A percentile compares a stretch with the other conserved stretches of the same genome.
Conservation (phyloP, 2,888 invertebrate species). For the Xestia xanthographa region DNA sequence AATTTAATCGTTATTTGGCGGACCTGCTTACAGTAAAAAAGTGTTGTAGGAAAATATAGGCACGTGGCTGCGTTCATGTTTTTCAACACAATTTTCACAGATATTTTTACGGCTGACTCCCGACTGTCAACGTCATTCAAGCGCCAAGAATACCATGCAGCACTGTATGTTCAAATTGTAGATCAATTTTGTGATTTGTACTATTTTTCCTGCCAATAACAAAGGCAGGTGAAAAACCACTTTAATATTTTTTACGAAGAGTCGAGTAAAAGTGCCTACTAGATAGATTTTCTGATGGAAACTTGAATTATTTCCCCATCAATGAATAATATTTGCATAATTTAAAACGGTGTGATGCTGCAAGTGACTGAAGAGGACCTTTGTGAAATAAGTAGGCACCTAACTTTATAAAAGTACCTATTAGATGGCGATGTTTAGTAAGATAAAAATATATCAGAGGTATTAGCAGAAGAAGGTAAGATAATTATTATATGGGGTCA, state of each 20-base stretch:
- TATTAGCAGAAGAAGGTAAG: neutral
- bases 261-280: slow-evolving; percentile 31
- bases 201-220: slow-evolving; percentile 2
- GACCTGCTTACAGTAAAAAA: neutral
- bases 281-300: slow-evolving; percentile 30
- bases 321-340: slow-evolving; percentile 61
- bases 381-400: neutral
- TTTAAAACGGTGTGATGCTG: slow-evolving; percentile 46
- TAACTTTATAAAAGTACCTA: neutral
- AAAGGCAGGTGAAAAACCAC: neutral
- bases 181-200: neutral
- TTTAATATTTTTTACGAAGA: neutral
- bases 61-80: neutral
- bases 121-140: neutral
- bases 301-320: slow-evolving; percentile 46
- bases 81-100: neutral
- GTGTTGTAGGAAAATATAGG: neutral
- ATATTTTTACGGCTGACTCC: neutral
- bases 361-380: slow-evolving; percentile 15
- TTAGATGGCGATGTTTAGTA: neutral
- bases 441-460: neutral
- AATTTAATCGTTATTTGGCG: neutral
- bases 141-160: neutral
- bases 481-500: too few species aligned
- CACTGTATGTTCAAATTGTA: neutral